Evolutionary conservation across 2,113 vertebrate genomes (phyloP).

Genomic region (Pseudonaja textilis): DNA sequence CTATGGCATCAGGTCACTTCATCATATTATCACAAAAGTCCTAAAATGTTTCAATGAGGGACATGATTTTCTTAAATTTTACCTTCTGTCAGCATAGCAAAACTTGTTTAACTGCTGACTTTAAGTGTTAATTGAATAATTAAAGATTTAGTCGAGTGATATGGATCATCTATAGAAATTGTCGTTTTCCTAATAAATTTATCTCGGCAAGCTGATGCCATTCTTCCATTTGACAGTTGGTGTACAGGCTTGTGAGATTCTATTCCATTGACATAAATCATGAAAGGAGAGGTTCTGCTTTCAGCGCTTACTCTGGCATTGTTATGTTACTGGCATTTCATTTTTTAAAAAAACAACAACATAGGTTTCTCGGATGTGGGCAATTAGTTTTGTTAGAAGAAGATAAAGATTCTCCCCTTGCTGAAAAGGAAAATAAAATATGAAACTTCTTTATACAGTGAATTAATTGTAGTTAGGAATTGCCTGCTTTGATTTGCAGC

Average conservation of each 20-base stretch:
- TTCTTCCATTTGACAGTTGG: not conserved
- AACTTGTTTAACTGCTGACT: slow-evolving; percentile 27
- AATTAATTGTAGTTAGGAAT: not conserved
- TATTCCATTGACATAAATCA: not conserved
- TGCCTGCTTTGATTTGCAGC: not conserved
- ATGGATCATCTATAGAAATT: not conserved
- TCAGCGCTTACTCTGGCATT: not conserved
- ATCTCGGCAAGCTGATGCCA: not conserved
- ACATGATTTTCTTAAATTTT: not conserved
- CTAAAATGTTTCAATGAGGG: not conserved
- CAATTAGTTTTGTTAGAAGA: not conserved
- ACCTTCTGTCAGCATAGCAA: slow-evolving; percentile 10
- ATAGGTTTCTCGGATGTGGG: not conserved
- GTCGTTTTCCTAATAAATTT: slow-evolving; percentile 35
- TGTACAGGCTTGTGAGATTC: not conserved
- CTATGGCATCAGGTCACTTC: not conserved
- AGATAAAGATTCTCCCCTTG: not conserved
- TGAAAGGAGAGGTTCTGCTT: not conserved
- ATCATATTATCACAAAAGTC: not conserved
- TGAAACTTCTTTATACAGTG: not conserved
- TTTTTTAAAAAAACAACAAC: not conserved
- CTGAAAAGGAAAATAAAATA: not conserved
- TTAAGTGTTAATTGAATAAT: slow-evolving; percentile 21
- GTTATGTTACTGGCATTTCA: not conserved
- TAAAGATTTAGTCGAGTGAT: slow-evolving; percentile 28